These are phyloP conservation scores for Monarcha castaneiventris DNA, from an alignment of 2,113 vertebrate species.

Conservation along the genomic window DNA sequence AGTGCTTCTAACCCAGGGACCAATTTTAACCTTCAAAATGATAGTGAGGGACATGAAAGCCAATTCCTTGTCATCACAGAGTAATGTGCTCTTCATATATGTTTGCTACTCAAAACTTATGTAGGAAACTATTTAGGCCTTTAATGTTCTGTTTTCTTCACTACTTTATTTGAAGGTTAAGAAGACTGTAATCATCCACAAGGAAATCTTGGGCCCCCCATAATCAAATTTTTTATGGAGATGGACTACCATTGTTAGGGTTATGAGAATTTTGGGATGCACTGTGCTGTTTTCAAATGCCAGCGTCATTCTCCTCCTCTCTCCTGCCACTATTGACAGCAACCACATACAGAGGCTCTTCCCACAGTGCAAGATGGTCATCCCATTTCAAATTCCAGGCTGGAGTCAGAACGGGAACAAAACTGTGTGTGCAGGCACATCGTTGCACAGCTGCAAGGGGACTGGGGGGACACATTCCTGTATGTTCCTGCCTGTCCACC, in stretches of 20 bases:
- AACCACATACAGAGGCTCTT: rapidly evolving
- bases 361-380: neutral
- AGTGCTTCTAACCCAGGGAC: neutral
- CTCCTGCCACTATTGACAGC: neutral
- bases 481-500: neutral
- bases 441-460: neutral
- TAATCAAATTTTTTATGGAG: neutral
- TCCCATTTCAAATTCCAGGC: neutral
- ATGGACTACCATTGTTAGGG: neutral
- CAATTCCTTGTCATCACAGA: rapidly evolving
- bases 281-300: neutral
- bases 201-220: neutral
- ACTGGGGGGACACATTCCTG: rapidly evolving
- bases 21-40: neutral
- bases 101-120: neutral
- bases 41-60: neutral
- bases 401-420: neutral
- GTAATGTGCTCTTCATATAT: neutral
- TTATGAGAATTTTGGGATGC: neutral
- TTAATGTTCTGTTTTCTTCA: neutral
- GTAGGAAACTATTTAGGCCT: neutral
- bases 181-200: neutral
- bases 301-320: neutral
- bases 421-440: neutral
- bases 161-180: neutral